Conservation (phyloP, 2,113 vertebrate genomes). For the Picathartes gymnocephalus region DNA sequence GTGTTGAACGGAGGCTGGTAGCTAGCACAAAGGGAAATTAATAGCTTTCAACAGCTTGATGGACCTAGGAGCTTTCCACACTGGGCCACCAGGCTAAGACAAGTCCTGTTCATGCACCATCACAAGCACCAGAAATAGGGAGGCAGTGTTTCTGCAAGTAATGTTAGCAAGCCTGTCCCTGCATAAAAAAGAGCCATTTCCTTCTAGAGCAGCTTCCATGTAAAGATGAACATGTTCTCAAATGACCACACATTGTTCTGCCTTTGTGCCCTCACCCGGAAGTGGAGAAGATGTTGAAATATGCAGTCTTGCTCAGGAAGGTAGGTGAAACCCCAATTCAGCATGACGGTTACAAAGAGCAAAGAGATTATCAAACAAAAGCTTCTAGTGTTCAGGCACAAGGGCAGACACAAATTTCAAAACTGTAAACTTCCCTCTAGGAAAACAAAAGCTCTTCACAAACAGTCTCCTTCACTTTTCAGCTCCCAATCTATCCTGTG, state of each 20-base stretch:
- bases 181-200: not conserved
- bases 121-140: not conserved
- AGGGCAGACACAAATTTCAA: not conserved
- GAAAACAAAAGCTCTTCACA: slow-evolving; percentile 13
- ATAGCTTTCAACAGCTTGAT: not conserved
- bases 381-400: not conserved
- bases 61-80: not conserved
- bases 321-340: not conserved
- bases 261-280: not conserved
- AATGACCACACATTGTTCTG: not conserved
- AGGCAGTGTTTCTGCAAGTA: not conserved
- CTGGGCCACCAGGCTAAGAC: not conserved
- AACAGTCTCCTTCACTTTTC: not conserved
- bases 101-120: not conserved
- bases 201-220: not conserved
- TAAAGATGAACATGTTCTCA: not conserved
- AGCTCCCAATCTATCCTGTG: not conserved
- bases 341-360: not conserved
- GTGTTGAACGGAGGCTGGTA: not conserved
- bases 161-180: not conserved
- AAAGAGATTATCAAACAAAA: slow-evolving; percentile 13
- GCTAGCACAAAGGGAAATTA: not conserved
- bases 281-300: not conserved
- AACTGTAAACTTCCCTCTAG: not conserved
- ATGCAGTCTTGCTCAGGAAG: not conserved